phyloP scores from a whole-genome alignment of 2,113 vertebrate genomes.

The Crotophaga sulcirostris region DNA sequence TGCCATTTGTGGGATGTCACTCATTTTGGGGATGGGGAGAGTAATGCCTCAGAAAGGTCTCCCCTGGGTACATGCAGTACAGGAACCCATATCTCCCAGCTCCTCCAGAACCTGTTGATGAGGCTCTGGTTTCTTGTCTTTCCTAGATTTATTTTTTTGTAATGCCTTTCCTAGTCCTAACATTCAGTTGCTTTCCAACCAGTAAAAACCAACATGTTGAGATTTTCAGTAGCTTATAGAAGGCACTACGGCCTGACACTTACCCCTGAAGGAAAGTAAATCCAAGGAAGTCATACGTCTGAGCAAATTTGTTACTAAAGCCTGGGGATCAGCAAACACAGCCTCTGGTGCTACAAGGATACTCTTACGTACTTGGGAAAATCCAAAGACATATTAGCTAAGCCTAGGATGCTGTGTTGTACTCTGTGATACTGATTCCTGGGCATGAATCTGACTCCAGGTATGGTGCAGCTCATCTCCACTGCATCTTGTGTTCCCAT shows the following conservation, averaged over 20 bases:
- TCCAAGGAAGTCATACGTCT: background rate
- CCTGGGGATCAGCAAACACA: background rate
- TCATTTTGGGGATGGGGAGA: background rate
- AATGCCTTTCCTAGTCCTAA: background rate
- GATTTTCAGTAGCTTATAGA: constrained; percentile 1
- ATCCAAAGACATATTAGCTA: background rate
- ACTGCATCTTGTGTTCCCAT: background rate
- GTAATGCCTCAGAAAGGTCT: background rate
- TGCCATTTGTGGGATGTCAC: background rate
- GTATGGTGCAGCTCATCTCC: background rate
- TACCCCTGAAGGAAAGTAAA: background rate
- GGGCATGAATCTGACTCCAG: background rate
- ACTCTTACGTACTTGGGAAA: background rate
- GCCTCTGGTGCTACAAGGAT: background rate
- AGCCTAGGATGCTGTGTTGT: background rate
- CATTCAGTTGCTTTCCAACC: background rate
- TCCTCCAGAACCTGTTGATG: background rate
- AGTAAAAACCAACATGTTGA: rapidly evolving
- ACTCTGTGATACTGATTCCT: background rate
- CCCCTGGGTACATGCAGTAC: background rate
- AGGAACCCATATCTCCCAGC: background rate
- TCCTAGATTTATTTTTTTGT: background rate
- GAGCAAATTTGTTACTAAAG: background rate
- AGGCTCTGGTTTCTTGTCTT: background rate
- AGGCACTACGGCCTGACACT: background rate